Conservation (phyloP, 2,113 vertebrate genomes). For the Lichenostomus cassidix region DNA sequence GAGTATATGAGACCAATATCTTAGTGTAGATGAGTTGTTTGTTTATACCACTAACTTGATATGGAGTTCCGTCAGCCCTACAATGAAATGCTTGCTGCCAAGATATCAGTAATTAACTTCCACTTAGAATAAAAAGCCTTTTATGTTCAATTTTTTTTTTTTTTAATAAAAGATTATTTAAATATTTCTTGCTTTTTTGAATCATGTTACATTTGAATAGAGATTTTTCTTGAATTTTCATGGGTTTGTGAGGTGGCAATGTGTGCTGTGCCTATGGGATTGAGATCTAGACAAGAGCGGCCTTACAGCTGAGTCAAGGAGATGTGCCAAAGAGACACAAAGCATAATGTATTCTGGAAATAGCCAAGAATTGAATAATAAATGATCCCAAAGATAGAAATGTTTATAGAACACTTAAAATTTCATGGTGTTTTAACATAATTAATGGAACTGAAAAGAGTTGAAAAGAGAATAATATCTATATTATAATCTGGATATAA, state of each 20-base stretch:
- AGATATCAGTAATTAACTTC: background rate
- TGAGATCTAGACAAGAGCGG: background rate
- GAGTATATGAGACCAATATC: background rate
- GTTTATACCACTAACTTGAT: background rate
- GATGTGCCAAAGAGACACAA: background rate
- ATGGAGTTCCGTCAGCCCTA: background rate
- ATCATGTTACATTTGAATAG: background rate
- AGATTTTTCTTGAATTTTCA: background rate
- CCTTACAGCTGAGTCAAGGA: background rate
- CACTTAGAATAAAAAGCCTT: background rate
- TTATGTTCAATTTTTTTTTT: background rate
- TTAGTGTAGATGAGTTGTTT: background rate
- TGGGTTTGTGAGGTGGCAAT: background rate
- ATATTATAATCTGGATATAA: background rate
- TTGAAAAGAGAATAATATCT: background rate
- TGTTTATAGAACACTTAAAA: background rate
- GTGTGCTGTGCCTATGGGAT: background rate
- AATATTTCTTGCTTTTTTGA: background rate
- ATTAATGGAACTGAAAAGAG: background rate
- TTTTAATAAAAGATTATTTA: background rate
- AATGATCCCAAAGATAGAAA: background rate
- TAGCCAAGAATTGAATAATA: background rate
- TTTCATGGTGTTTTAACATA: background rate
- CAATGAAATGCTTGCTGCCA: background rate
- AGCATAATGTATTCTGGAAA: background rate